Base-by-base conservation (phyloP, 2,888 invertebrate genomes). In the Volucella inflata region DNA sequence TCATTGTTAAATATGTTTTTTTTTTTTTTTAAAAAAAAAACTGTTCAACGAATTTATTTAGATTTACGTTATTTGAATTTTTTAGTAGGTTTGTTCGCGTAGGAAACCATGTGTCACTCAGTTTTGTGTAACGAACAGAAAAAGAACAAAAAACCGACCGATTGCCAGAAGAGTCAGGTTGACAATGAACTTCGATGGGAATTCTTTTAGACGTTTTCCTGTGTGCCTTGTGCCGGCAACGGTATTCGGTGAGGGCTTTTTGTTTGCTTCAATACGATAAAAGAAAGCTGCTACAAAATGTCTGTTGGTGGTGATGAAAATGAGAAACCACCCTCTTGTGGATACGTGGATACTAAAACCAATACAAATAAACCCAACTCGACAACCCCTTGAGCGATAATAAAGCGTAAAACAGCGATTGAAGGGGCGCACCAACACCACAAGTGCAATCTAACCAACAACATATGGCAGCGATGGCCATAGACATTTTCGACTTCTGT, bases 121-220 rank as follows among this genome's bases (percentile, higher is more conserved):
- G 59, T 72, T 62, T 14, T 30, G 8, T 12, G 60, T 44, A 60
- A 30, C 30, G 6, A 11, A 14, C 30, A 42, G 16, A 12, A 4
- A n/a, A 30, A 60, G 62, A 30, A 55, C 42, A 42, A 65, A 74
- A 75, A 70, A 30, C 76, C 79, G 74, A 81, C 85, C 85, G 85
- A 81, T 87, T 87, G 77, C 85, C 81, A 64, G 51, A 16, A 77
- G 77, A 77, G 85, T 81, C 85, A 70, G 65, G 68, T 77, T 81
- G 85, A 87, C 85, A 87, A 87, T 87, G 85, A 87, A 87, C 81
- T 81, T 85, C 72, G 38, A 48, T 80, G 53, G 48, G 62, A 87
- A 87, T 87, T 87, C 76, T 81, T 85, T 81, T 68, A 62, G 80
- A 85, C 68, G 76, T 71, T 60, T 62, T 67, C 67, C 6, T 4